These are phyloP conservation scores for Delichon dasypus DNA, from an alignment of 2,797 vertebrate species.

Conservation along the genomic window DNA sequence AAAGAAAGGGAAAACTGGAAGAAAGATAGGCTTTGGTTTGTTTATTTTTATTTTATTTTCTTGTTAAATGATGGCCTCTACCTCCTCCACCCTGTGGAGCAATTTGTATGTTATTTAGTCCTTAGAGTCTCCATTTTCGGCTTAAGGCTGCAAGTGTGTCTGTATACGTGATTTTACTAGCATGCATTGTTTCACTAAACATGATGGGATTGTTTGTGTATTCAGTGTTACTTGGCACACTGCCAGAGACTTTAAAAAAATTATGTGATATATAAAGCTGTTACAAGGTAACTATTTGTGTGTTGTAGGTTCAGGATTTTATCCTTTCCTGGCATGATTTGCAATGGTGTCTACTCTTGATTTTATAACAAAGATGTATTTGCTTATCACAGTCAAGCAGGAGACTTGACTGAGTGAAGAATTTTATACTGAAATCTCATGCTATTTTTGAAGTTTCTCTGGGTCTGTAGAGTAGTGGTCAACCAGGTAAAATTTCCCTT, in stretches of 20 bases:
- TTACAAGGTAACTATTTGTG: background rate
- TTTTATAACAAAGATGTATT: background rate
- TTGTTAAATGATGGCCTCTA: background rate
- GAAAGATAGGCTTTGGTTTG: background rate
- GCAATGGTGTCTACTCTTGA: background rate
- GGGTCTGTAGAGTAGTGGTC: background rate
- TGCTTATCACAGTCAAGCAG: background rate
- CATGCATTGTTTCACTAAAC: background rate
- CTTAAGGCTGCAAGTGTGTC: background rate
- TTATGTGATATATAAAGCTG: fast-evolving
- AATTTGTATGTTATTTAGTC: background rate
- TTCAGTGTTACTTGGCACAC: background rate
- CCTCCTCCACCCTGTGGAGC: background rate
- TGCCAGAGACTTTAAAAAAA: background rate
- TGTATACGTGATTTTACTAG: background rate
- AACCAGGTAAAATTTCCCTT: background rate
- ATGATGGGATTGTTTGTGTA: background rate
- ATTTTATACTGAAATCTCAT: background rate
- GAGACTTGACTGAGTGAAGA: background rate
- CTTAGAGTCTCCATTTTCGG: background rate
- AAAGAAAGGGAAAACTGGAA: background rate
- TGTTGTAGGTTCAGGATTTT: background rate
- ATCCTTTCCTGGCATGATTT: background rate
- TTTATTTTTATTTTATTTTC: background rate
- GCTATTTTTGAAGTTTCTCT: background rate